Percentiles rank a stretch among this genome's conserved stretches.
These are phyloP conservation scores for Falco berigora DNA, from an alignment of 2,797 vertebrate genomes.

Conservation along the genomic window DNA sequence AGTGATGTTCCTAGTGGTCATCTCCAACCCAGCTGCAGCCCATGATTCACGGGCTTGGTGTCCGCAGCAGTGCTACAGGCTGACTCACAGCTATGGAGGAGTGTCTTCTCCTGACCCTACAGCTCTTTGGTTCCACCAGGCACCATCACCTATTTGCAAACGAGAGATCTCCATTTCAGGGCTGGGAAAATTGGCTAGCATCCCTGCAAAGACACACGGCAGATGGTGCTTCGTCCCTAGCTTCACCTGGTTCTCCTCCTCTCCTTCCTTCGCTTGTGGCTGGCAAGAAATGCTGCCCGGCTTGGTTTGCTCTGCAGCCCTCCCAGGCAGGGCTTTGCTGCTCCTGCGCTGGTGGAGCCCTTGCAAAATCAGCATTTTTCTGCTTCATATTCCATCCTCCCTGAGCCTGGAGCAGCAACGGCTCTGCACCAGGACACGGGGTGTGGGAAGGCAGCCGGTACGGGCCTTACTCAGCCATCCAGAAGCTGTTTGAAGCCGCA, in stretches of 20 bases:
- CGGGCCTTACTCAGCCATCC: background rate
- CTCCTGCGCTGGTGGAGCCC: background rate
- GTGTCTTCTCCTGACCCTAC: background rate
- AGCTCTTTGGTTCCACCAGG: background rate
- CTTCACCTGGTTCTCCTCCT: background rate
- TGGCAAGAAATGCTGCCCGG: background rate
- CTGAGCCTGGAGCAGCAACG: background rate
- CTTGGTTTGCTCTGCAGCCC: background rate
- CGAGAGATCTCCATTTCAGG: background rate
- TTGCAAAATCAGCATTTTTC: background rate
- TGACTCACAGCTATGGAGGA: background rate
- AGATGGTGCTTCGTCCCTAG: background rate
- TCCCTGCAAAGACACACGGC: background rate
- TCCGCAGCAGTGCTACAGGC: background rate
- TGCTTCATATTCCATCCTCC: background rate
- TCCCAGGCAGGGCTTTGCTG: background rate
- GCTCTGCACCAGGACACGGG: background rate
- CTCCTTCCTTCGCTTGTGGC: background rate
- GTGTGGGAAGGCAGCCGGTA: background rate
- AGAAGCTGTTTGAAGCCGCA: background rate
- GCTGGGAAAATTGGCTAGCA: background rate
- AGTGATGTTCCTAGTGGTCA: background rate
- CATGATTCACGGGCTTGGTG: background rate
- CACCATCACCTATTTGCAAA: background rate
- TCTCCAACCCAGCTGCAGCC: background rate